Conservation (phyloP, 2,113 vertebrate species). For the Lagopus muta region DNA sequence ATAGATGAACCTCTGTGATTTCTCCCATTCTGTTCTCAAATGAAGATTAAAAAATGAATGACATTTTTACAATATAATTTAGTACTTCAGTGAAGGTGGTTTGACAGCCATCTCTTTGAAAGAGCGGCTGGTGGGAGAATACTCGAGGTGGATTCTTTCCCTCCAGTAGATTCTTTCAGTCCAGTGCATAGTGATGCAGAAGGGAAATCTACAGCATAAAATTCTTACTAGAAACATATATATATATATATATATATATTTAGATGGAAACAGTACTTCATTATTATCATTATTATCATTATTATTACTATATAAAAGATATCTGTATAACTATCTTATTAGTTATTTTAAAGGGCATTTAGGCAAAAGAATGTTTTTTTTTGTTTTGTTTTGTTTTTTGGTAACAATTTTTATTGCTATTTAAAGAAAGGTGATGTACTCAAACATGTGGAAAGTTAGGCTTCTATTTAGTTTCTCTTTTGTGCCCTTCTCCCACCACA, state of each 20-base stretch:
- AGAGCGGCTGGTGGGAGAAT: constrained; percentile 53
- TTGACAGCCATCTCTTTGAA: constrained; percentile 26
- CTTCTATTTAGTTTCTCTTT: too few species aligned
- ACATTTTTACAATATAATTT: neutral
- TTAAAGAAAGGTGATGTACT: too few species aligned
- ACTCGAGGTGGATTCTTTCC: constrained; percentile 18
- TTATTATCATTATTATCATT: neutral
- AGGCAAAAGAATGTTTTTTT: too few species aligned
- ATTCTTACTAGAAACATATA: neutral
- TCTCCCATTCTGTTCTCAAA: neutral
- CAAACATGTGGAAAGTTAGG: too few species aligned
- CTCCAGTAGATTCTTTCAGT: constrained; percentile 31
- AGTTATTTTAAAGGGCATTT: too few species aligned
- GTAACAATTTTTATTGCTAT: too few species aligned
- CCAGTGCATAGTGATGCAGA: constrained; percentile 9
- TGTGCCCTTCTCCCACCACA: too few species aligned
- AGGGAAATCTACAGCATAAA: neutral
- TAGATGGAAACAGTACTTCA: neutral
- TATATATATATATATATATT: too few species aligned
- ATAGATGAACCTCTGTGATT: neutral
- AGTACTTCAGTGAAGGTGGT: neutral
- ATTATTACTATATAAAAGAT: neutral
- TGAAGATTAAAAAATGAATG: neutral
- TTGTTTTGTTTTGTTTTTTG: too few species aligned
- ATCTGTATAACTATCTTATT: too few species aligned